Conservation (phyloP, 2,888 invertebrate species). For the Sphaeridia pumilis region DNA sequence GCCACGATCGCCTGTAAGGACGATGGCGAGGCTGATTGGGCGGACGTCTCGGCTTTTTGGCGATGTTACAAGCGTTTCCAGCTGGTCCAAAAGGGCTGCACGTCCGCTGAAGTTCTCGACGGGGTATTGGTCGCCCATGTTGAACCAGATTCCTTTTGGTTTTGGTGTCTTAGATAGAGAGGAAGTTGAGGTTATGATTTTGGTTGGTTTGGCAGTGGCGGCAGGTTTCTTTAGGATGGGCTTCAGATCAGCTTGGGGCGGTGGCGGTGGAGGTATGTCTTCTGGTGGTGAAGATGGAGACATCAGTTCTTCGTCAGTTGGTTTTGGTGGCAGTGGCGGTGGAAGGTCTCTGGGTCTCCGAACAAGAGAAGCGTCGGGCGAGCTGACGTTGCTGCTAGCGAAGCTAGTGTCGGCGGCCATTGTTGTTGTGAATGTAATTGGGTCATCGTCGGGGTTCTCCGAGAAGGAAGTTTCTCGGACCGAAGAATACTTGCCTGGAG, state of each 20-base stretch:
- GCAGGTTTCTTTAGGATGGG: neutral
- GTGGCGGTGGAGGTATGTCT: neutral
- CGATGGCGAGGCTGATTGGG: constrained; percentile 9
- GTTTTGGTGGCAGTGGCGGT: neutral
- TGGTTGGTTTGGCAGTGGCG: neutral
- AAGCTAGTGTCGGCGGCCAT: neutral
- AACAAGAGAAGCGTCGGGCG: no score
- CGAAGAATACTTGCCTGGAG: neutral
- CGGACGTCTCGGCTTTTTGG: constrained; percentile 7
- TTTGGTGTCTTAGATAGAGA: neutral
- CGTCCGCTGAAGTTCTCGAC: constrained; percentile 10
- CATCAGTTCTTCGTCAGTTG: neutral
- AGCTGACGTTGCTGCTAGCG: neutral
- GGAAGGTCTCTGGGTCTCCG: neutral
- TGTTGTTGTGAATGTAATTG: neutral
- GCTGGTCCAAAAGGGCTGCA: neutral
- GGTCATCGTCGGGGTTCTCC: neutral
- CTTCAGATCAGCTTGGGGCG: no score
- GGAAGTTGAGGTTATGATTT: neutral
- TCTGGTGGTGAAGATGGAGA: neutral
- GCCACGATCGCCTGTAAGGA: neutral
- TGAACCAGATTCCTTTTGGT: constrained; percentile 9
- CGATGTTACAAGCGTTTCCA: neutral
- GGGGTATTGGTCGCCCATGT: constrained; percentile 12
- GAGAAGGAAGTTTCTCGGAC: neutral